Conservation (phyloP, 2,888 invertebrate genomes). For the Macrophya annulata region DNA sequence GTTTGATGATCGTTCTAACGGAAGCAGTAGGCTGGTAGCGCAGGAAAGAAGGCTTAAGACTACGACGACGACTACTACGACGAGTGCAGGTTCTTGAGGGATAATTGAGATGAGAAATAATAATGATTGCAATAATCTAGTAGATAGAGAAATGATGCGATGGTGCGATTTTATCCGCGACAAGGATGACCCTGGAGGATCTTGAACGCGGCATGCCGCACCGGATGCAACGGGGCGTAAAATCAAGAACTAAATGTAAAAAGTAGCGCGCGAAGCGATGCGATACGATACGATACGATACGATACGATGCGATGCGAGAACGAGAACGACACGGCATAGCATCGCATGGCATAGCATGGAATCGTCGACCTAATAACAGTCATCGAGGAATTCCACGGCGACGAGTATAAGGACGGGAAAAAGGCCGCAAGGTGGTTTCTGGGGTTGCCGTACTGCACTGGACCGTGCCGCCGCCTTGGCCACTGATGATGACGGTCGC, state of each 20-base stretch:
- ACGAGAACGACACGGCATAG: constrained; percentile 67
- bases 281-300: neutral
- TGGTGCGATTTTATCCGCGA: constrained; percentile 44
- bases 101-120: constrained; percentile 50
- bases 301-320: neutral
- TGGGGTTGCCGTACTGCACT: constrained; percentile 29
- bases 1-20: constrained; percentile 30
- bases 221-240: constrained; percentile 50
- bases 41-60: neutral
- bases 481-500: constrained; percentile 35
- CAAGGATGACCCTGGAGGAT: constrained; percentile 30
- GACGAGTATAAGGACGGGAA: constrained; percentile 35
- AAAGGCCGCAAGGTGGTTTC: constrained; percentile 51
- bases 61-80: neutral
- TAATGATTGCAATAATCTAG: constrained; percentile 27
- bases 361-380: constrained; percentile 73
- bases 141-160: neutral
- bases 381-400: constrained; percentile 68
- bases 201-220: neutral
- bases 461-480: neutral
- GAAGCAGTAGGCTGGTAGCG: constrained; percentile 10
- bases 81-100: neutral
- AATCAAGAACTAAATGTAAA: constrained; percentile 51
- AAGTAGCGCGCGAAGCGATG: constrained; percentile 66
- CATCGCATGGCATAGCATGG: neutral